Conservation (phyloP, 92 coral and sea anemone species). For the Parazoanthus darwini region DNA sequence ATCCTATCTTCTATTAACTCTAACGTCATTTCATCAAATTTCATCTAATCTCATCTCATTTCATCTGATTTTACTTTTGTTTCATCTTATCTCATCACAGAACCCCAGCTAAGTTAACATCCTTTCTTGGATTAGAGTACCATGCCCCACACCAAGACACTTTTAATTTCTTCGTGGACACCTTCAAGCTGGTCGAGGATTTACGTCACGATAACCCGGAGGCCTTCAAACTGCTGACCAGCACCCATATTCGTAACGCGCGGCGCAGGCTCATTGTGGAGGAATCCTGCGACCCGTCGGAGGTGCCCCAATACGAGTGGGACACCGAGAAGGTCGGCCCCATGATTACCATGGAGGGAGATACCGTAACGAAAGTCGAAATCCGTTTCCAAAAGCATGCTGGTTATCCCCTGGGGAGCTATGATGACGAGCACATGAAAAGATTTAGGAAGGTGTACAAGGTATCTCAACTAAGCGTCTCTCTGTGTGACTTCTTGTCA, state of each 20-base stretch:
- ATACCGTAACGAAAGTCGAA: background rate
- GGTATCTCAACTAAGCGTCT: background rate
- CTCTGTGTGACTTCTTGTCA: background rate
- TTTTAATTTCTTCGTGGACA: background rate
- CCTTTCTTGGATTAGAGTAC: conserved; percentile 6
- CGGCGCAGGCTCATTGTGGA: conserved; percentile 28
- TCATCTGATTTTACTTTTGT: too few relatives aligned
- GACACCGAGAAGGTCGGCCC: conserved; percentile 3
- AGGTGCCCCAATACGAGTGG: background rate
- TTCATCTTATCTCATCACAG: background rate
- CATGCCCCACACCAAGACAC: conserved; percentile 7
- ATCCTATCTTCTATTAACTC: too few relatives aligned
- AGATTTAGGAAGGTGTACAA: background rate
- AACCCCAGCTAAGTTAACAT: background rate
- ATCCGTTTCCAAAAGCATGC: conserved; percentile 8
- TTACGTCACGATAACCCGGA: conserved; percentile 34
- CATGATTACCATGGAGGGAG: background rate
- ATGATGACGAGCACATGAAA: background rate
- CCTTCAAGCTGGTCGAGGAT: conserved; percentile 14
- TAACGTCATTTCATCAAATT: too few relatives aligned
- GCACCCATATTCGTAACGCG: conserved; percentile 5
- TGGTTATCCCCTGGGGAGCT: conserved; percentile 5
- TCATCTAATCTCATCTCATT: too few relatives aligned
- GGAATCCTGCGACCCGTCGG: conserved; percentile 26
- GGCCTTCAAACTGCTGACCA: conserved; percentile 29